Evolutionary conservation across 2,888 invertebrate genomes (phyloP).

Genomic region (Rugalucina vietnamica): DNA sequence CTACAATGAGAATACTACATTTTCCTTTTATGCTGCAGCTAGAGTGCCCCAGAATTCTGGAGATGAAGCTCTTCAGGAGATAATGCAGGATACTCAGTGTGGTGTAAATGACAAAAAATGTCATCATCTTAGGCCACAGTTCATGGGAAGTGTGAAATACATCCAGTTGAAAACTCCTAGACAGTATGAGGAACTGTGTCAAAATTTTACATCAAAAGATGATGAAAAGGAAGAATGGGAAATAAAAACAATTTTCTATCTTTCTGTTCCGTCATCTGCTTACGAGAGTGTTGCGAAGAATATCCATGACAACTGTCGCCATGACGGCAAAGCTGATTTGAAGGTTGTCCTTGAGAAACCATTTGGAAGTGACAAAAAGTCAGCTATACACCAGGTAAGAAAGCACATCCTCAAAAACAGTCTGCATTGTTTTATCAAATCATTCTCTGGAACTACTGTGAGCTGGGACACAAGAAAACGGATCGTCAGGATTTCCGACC

Average conservation of each 20-base stretch:
- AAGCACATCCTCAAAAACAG: too few species aligned
- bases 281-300: slow-evolving; percentile 68
- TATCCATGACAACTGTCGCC: slow-evolving; percentile 65
- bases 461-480: too few species aligned
- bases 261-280: slow-evolving; percentile 79
- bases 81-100: slow-evolving; percentile 73
- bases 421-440: too few species aligned
- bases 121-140: slow-evolving; percentile 67
- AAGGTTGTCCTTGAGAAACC: slow-evolving; percentile 99
- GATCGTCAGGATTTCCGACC: too few species aligned
- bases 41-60: slow-evolving; percentile 67
- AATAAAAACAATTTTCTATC: slow-evolving; percentile 76
- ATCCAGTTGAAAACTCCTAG: slow-evolving; percentile 70
- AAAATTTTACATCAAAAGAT: slow-evolving; percentile 32
- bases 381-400: slow-evolving; percentile 91
- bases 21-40: slow-evolving; percentile 76
- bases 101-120: slow-evolving; percentile 65
- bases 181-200: slow-evolving; percentile 70
- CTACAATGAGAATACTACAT: slow-evolving; percentile 64
- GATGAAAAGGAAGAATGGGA: slow-evolving; percentile 13
- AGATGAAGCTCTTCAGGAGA: slow-evolving; percentile 62
- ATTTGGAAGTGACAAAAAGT: slow-evolving; percentile 95
- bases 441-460: too few species aligned
- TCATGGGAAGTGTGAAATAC: slow-evolving; percentile 75
- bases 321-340: slow-evolving; percentile 18